phyloP scores from a whole-genome alignment of 2,888 invertebrate species.

The Scaptomyza tumidula region DNA sequence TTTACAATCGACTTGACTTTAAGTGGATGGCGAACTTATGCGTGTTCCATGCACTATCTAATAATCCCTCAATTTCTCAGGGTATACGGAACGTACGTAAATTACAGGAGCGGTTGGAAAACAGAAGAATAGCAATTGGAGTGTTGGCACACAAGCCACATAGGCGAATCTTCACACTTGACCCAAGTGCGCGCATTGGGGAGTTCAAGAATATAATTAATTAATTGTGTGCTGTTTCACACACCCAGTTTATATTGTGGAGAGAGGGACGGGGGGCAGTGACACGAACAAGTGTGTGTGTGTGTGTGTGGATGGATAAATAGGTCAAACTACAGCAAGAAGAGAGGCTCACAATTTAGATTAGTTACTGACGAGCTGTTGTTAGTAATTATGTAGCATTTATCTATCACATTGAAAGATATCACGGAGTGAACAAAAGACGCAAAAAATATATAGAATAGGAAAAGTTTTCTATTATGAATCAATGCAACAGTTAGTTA shows the following conservation, averaged over 20 bases:
- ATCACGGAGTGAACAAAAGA: too few relatives aligned
- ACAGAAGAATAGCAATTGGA: conserved; percentile 23
- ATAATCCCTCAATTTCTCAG: not conserved
- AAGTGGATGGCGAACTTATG: not conserved
- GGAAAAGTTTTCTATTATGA: conserved; percentile 1
- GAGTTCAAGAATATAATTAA: conserved; percentile 75
- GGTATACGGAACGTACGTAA: not conserved
- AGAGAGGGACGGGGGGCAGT: not conserved
- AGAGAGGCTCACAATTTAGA: not conserved
- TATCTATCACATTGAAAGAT: too few relatives aligned
- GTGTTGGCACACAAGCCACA: conserved; percentile 44
- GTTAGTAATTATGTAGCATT: too few relatives aligned
- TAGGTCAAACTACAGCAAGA: conserved; percentile 35
- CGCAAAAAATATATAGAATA: not conserved
- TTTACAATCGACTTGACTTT: too few relatives aligned
- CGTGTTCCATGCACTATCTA: not conserved
- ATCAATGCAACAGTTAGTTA: not conserved
- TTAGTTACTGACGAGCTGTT: not conserved
- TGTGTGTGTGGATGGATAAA: conserved; percentile 16
- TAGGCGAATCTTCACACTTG: conserved; percentile 65
- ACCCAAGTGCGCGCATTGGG: conserved; percentile 50
- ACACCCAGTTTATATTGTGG: conserved; percentile 25
- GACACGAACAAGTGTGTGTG: not conserved
- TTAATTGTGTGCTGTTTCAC: conserved; percentile 62
- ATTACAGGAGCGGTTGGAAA: not conserved